Evolutionary conservation across 1,140 invertebrate species (phyloP), one percentile per base, ranked within the genome.

Genomic region (Philotrypesis tridentata): DNA sequence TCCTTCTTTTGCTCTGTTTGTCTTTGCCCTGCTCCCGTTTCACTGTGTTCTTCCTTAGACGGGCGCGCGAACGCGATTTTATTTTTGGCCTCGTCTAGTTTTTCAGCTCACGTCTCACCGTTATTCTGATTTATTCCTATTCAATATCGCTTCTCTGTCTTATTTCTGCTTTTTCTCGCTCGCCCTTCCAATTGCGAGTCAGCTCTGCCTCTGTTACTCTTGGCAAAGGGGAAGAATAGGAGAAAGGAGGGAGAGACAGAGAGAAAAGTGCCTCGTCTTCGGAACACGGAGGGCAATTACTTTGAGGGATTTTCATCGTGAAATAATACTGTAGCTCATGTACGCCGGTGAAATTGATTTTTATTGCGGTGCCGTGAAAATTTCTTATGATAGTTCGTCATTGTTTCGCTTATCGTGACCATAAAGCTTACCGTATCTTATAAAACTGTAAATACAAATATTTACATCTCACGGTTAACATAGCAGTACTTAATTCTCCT

Each of bases 51-150:
- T 82, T 37, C 40, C 60, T 60, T 27, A 55, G 37, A 14, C 21
- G 7, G 48, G 48, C 48, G 21, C 48, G 21, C 48, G 48, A 7
- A 27, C 11, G 21, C 60, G 33, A 83, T 74, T 83, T 73, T 72
- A 73, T 68, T 75, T 81, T 81, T 43, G 67, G 40, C 74, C n/a
- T 67, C 70, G 25, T 60, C 81, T 79, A 9, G 3, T 33, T 74
- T 72, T 79, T 79, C 71, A 61, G 29, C 63, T 79, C 71, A 79
- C 74, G 70, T 82, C 31, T 27, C 67, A 43, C 70, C 67, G 33
- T 79, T 67, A 82, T 82, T 79, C 76, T 79, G 61, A 79, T 79
- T 79, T 83, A 70, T 79, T 83, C 27, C 48, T 63, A 79, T 83
- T 79, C 82, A 79, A 78, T 82, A 72, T 82, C 81, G 37, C 70